A percentile compares a stretch with the other conserved stretches of the same genome.
Conservation (phyloP, 1,140 invertebrate genomes). For the Sipha flava region DNA sequence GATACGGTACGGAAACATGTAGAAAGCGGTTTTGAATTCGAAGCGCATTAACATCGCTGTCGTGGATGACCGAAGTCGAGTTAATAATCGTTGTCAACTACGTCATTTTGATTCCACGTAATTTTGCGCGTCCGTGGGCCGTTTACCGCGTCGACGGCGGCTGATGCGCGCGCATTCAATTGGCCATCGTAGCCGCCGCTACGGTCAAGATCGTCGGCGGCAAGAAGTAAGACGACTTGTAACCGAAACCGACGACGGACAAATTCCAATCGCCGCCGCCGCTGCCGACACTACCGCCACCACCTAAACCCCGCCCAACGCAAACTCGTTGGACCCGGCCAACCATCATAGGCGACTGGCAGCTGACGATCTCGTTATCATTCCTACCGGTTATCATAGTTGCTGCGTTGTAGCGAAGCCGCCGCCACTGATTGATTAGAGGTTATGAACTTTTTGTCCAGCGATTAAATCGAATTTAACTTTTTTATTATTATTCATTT, state of each 20-base stretch:
- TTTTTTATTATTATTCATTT: neutral
- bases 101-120: neutral
- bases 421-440: slow-evolving; percentile 21
- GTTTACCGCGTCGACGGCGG: neutral
- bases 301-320: too few species aligned
- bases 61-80: too few species aligned
- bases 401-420: slow-evolving; percentile 19
- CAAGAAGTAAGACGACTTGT: too few species aligned
- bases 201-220: neutral
- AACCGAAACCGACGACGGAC: too few species aligned
- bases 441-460: slow-evolving; percentile 17
- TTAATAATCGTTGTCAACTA: neutral
- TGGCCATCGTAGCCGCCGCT: neutral
- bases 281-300: neutral
- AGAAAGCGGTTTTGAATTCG: too few species aligned
- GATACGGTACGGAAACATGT: too few species aligned
- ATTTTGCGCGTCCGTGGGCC: neutral
- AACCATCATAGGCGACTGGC: neutral
- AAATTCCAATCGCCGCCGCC: neutral
- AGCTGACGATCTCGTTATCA: neutral
- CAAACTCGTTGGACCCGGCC: neutral
- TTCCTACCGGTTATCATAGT: neutral
- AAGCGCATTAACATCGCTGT: too few species aligned
- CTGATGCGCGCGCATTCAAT: neutral
- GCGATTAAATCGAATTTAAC: too few species aligned